phyloP scores from a whole-genome alignment of 1,140 invertebrate genomes.

The Vanessa tameamea region DNA sequence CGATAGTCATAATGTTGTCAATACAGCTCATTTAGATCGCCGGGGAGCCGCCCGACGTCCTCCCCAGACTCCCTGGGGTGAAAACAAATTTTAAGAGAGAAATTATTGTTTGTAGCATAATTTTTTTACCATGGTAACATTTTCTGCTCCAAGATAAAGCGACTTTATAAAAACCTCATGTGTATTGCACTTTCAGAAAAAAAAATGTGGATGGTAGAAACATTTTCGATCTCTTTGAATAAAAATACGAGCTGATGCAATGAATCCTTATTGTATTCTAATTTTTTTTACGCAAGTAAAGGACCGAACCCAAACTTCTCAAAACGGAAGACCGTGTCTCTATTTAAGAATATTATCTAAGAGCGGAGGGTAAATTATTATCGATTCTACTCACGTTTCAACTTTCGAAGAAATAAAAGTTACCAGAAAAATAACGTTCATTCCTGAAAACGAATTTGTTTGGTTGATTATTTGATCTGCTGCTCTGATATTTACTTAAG shows the following conservation, averaged over 20 bases:
- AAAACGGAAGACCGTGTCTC: conserved; percentile 17
- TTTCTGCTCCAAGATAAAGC: neutral
- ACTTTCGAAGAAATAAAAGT: conserved; percentile 29
- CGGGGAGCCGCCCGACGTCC: conserved; percentile 9
- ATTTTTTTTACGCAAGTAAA: conserved; percentile 10
- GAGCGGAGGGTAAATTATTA: conserved; percentile 27
- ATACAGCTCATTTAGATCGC: conserved; percentile 25
- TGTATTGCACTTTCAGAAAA: neutral
- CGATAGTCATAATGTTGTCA: conserved; percentile 32
- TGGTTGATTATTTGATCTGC: conserved; percentile 26
- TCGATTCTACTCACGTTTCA: conserved; percentile 26
- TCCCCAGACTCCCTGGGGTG: conserved; percentile 8
- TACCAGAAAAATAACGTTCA: conserved; percentile 25
- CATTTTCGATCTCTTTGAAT: neutral
- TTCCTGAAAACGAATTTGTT: conserved; percentile 29
- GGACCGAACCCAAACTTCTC: neutral
- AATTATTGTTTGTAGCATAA: conserved; percentile 24
- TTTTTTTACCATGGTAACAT: neutral
- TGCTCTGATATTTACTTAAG: conserved; percentile 27
- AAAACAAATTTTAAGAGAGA: conserved; percentile 10
- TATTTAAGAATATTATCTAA: conserved; percentile 22
- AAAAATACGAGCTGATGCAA: neutral
- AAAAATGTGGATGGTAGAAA: neutral
- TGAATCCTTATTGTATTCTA: neutral
- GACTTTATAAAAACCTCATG: too few relatives aligned